phyloP scores from a whole-genome alignment of 2,113 vertebrate species.

The Tachysurus fulvidraco region DNA sequence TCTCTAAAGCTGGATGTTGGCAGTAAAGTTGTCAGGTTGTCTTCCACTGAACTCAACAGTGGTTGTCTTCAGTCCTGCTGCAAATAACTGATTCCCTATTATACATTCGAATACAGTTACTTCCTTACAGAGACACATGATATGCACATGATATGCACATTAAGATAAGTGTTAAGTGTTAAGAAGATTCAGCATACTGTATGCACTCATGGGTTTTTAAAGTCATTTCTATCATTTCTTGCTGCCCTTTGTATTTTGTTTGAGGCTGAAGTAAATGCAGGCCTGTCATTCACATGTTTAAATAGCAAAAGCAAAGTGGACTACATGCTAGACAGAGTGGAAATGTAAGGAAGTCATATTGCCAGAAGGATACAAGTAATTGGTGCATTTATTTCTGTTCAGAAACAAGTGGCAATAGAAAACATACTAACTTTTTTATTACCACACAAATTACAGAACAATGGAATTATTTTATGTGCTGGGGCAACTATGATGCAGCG shows the following conservation, averaged over 20 bases:
- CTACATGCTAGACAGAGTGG: neutral
- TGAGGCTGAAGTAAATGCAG: neutral
- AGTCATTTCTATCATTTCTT: constrained; percentile 10
- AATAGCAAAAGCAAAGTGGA: neutral
- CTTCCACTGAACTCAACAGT: constrained; percentile 2
- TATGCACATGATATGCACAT: no score
- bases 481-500: no score
- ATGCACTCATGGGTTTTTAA: neutral
- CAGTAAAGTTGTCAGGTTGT: neutral
- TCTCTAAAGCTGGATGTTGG: constrained; percentile 41
- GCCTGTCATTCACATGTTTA: constrained; percentile 3
- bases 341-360: constrained; percentile 40
- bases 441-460: no score
- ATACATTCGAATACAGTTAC: neutral
- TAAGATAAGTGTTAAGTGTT: no score
- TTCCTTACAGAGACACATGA: neutral
- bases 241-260: constrained; percentile 1
- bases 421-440: no score
- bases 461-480: no score
- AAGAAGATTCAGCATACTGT: neutral
- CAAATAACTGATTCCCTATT: neutral
- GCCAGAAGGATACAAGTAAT: constrained; percentile 10
- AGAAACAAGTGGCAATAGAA: neutral
- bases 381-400: neutral
- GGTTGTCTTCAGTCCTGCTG: constrained; percentile 35